Conservation (phyloP, 2,888 invertebrate genomes). For the Encarsia formosa region DNA sequence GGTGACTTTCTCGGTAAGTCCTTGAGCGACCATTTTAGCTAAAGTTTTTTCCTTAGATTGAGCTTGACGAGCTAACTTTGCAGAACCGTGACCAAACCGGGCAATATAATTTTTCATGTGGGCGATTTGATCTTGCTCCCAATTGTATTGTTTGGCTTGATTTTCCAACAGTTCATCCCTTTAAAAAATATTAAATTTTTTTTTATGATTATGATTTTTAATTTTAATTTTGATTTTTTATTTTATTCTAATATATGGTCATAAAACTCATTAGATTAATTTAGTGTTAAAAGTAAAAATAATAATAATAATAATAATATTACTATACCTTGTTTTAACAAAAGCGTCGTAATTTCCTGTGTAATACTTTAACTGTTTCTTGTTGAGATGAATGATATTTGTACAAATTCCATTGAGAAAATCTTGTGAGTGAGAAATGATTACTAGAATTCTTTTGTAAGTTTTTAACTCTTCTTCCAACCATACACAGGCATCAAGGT, state of each 20-base stretch:
- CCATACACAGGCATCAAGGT: slow-evolving; percentile 99
- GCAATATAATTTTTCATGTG: slow-evolving; percentile 99
- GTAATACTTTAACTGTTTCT: slow-evolving; percentile 90
- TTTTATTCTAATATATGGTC: neutral
- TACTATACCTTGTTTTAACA: slow-evolving; percentile 72
- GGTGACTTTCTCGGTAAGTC: slow-evolving; percentile 90
- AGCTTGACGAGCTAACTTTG: slow-evolving; percentile 96
- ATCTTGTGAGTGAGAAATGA: slow-evolving; percentile 99
- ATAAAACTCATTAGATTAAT: neutral
- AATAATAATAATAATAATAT: slow-evolving; percentile 3
- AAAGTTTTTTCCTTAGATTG: slow-evolving; percentile 99
- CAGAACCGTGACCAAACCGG: slow-evolving; percentile 98
- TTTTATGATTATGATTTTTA: too few relatives aligned
- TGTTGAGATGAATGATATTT: slow-evolving; percentile 93
- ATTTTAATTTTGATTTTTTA: too few relatives aligned
- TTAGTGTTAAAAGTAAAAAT: neutral
- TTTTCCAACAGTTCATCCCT: slow-evolving; percentile 91
- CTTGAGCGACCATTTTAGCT: slow-evolving; percentile 98
- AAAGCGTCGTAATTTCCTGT: slow-evolving; percentile 97
- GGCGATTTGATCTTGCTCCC: slow-evolving; percentile 99
- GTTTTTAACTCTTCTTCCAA: slow-evolving; percentile 95
- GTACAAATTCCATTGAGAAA: slow-evolving; percentile 97
- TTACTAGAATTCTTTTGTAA: slow-evolving; percentile 93
- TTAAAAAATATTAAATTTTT: neutral
- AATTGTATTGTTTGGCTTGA: slow-evolving; percentile 98